Base-by-base conservation (phyloP, 1,140 invertebrate species). In the Vollenhovia emeryi region DNA sequence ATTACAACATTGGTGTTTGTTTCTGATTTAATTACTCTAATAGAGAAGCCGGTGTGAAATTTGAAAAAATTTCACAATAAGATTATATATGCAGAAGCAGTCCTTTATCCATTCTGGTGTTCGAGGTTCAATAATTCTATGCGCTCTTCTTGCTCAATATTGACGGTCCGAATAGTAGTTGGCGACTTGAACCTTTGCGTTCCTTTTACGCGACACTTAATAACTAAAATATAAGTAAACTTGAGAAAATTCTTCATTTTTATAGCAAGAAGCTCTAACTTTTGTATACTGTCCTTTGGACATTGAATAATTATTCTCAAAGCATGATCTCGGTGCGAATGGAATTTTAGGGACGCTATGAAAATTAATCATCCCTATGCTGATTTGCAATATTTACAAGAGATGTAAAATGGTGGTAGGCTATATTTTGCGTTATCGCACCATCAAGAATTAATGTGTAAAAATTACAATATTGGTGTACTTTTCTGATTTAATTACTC, bases 31-130 rank as follows among this genome's bases (percentile, higher is more conserved):
- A 24, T 75, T 75, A n/a, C 21, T 75, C 3, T 45, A 59, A 75
- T 27, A 75, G 11, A 24, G 13, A 8, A 24, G 18, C 6, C 13
- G 27, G 4, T 43, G 43, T 33, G 33, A 45, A 76, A 48, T 76
- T 62, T 57, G 24, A 15, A 55, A 79, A 43, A 36, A 24, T 18
- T 69, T 40, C 18, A 15, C 30, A 43, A 57, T 57, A 82, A 82
- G 50, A 82, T 71, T 21, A 66, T 66, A 24, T 30, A 48, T 59
- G 40, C 64, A 30, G 30, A 36, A 50, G n/a, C 43, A 50, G 43
- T 79, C 30, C 5, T 36, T 68, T 79, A 68, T 50, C 27, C 30
- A 68, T 79, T 68, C 60, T 50, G 43, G 43, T 52, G 43, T 79
- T 52, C 30, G 60, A 79, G 75, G 33, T 36, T 36, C 6, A 36